Evolutionary conservation across 2,888 invertebrate genomes (phyloP).

Genomic region (Luperina testacea): DNA sequence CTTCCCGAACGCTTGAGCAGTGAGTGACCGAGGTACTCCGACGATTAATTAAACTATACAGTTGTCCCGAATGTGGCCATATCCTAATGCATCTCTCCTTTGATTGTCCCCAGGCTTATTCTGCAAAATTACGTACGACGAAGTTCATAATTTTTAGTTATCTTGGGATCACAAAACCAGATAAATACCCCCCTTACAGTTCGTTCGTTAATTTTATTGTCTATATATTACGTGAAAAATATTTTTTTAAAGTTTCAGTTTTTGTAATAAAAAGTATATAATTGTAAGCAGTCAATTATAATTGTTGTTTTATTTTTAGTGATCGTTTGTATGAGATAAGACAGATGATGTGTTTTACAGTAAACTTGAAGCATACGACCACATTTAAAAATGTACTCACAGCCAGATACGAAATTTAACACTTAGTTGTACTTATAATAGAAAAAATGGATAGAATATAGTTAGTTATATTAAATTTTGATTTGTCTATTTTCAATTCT

Average conservation of each 20-base stretch:
- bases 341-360: not conserved
- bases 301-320: conserved; percentile 14
- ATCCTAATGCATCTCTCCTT: conserved; percentile 32
- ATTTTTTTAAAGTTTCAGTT: not conserved
- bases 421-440: too few species aligned
- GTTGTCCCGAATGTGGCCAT: not conserved
- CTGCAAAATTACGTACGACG: conserved; percentile 8
- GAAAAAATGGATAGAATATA: not conserved
- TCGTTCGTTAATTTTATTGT: not conserved
- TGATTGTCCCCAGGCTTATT: conserved; percentile 45
- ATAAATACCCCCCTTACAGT: not conserved
- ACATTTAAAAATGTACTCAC: not conserved
- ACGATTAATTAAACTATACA: conserved; percentile 17
- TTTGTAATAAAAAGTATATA: not conserved
- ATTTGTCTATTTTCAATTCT: not conserved
- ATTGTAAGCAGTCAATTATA: not conserved
- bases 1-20: conserved; percentile 47
- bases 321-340: not conserved
- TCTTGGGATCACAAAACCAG: conserved; percentile 15
- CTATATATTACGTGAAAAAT: not conserved
- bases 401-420: not conserved
- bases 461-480: not conserved
- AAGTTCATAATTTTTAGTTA: not conserved
- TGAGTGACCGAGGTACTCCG: conserved; percentile 52
- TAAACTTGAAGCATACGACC: not conserved